Conservation (phyloP, 1,140 invertebrate species). For the Drosophila tsacasi region DNA sequence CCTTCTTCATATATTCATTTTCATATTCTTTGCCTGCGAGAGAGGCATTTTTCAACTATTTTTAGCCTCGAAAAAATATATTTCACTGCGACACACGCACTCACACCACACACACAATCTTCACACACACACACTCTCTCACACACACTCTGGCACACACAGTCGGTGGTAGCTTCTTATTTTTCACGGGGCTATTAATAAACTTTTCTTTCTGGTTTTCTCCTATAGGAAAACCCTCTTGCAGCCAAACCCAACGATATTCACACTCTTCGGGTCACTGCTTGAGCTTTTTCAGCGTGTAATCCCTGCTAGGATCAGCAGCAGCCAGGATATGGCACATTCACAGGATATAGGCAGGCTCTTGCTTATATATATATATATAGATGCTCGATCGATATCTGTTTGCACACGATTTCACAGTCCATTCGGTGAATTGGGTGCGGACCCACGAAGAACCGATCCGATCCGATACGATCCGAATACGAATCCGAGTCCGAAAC, state of each 20-base stretch:
- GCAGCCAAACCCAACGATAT: slow-evolving; percentile 17
- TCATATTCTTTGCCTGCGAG: slow-evolving; percentile 60
- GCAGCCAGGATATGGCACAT: slow-evolving; percentile 58
- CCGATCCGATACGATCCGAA: slow-evolving; percentile 43
- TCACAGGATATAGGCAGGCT: slow-evolving; percentile 32
- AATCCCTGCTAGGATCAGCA: slow-evolving; percentile 54
- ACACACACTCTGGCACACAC: slow-evolving; percentile 14
- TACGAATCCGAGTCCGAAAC: slow-evolving; percentile 53
- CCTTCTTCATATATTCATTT: slow-evolving; percentile 80
- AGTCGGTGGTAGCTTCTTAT: slow-evolving; percentile 77
- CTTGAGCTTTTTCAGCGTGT: slow-evolving; percentile 14
- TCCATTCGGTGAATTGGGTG: slow-evolving; percentile 77
- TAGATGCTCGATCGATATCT: slow-evolving; percentile 51
- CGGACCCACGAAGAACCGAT: slow-evolving; percentile 67
- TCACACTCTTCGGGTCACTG: slow-evolving; percentile 7
- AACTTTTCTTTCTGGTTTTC: slow-evolving; percentile 60
- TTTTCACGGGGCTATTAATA: slow-evolving; percentile 84
- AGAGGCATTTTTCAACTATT: slow-evolving; percentile 70
- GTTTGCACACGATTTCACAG: slow-evolving; percentile 72
- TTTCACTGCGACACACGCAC: slow-evolving; percentile 76
- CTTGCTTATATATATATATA: slow-evolving; percentile 53
- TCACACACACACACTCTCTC: slow-evolving; percentile 37
- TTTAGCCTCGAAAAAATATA: slow-evolving; percentile 62
- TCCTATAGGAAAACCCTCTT: slow-evolving; percentile 35
- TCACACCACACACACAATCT: slow-evolving; percentile 35